Evolutionary conservation across 1,140 invertebrate species (phyloP), one percentile per base, ranked within the genome.

Genomic region (Drosophila pruinosa): DNA sequence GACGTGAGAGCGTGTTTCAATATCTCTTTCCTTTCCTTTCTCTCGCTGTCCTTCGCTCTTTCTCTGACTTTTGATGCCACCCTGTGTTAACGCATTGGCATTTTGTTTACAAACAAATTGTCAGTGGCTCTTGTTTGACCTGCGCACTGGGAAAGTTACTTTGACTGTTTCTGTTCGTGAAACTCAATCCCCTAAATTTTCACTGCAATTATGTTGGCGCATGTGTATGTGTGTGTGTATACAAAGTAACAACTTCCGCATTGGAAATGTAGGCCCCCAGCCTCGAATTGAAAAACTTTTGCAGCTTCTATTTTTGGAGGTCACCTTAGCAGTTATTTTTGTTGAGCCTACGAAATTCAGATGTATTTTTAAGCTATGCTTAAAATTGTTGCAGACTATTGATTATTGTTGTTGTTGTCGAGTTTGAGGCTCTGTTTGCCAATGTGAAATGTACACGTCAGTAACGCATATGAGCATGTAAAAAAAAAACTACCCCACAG

Each of bases 61-160:
- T 24, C 39, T 31, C 54, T 53, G 7, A 47, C 41, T 56, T 21
- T 41, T 26, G 22, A 4, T 54, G 31, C 38, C 45, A 59, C 56
- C 57, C 41, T 56, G 26, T 39, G 38, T 41, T 48, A 38, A 47
- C 34, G 47, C 54, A 53, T 63, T 74, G 57, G 54, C 41, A 79
- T 80, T 72, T 83, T 83, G 80, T 83, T 83, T 83, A 83, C 80
- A 83, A 83, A 83, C 80, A 83, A 86, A 67, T 70, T 79, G 68
- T 15, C 58, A 62, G 65, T 58, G 58, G 56, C 56, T 62, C 36
- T 31, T 78, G 79, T 83, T 83, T 83, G 80, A 83, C 80, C 81
- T 83, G 80, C 80, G 80, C 80, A 83, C 72, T 86, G 57, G 28
- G 2, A 4, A 57, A 50, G 28, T 36, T 58, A 48, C 53, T 48